Evolutionary conservation across 2,888 invertebrate genomes (phyloP), one percentile per base, ranked within the genome.

Genomic region (Cerastis rubricosa): DNA sequence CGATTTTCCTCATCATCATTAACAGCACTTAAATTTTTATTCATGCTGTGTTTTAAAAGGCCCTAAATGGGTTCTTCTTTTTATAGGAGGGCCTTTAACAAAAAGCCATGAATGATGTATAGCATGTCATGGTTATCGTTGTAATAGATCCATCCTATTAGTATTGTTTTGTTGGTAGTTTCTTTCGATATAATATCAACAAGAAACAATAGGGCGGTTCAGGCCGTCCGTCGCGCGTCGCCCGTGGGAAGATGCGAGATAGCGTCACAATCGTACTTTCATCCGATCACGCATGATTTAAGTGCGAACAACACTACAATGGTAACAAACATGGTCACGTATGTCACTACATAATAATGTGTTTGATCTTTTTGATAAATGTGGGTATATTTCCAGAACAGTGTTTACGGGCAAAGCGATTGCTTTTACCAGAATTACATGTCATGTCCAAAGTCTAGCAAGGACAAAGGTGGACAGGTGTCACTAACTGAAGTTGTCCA

Each of bases 281-380:
- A 94, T 94, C 94, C 90, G 91, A 95, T 93, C 94, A 94, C 93
- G 94, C 94, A 93, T 95, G 95, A 95, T 95, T 94, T 94, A 95
- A 94, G 93, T 94, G 95, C 90, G 95, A 95, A 94, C 91, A 88
- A 79, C 80, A 90, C 89, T 92, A 95, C 94, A 95, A 94, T 93
- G 90, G 89, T 88, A 90, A 88, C 86, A 79, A 84, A 84, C 79
- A 78, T n/a, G n/a, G 83, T 75, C 81, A 83, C 80, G 75, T 83
- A 76, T 78, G 85, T 80, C 83, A 79, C 76, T 78, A 73, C 57
- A 85, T 83, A 71, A 69, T 69, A 45, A 74, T 83, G 65, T 51
- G n/a, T 68, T 73, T 71, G 74, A 83, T 71, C 49, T 68, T 68
- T 75, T 82, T 72, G 68, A 83, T 83, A 66, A 57, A 80, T n/a